Evolutionary conservation across 1,140 invertebrate genomes (phyloP), one percentile per base, ranked within the genome.

Genomic region (Brachionus rotundiformis): DNA sequence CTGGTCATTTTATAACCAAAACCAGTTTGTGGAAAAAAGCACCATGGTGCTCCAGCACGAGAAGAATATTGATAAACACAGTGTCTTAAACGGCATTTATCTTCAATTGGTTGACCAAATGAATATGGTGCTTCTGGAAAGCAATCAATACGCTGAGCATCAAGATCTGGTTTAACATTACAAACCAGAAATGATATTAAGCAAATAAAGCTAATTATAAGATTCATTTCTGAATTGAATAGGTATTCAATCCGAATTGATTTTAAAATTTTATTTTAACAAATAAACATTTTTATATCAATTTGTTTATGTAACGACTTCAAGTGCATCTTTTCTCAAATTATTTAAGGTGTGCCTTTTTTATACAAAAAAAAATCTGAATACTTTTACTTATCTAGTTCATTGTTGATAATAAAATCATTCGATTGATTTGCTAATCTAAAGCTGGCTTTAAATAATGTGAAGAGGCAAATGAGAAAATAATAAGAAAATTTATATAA

Each of bases 91-190:
- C 23, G 25, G 25, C 79, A 81, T 27, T 81, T 49, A 0, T 65
- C 25, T 33, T 81, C 29, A 29, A 68, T 31, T 47, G 79, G 31
- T 41, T 71, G 39, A 44, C 79, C 63, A 29, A 71, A 81, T 3
- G 79, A 29, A 19, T 59, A 79, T n/a, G 39, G 39, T 25, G 79
- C 79, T 81, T 81, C 79, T 47, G 79, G 79, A 49, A 27, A 63
- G 33, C 79, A 81, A 71, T 81, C 79, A 27, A 81, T 31, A 41
- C 79, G 25, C 25, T 65, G 19, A 10, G 29, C 8, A 0, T 81
- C 79, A 8, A 59, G 16, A 23, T 73, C 41, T 31, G 39, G 33
- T 36, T 36, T 68, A 11, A 73, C 29, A 44, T 73, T 5, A 44
- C 16, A 73, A 44, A 73, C 68, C 25, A 65, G 61, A 33, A 27